phyloP scores from a whole-genome alignment of 2,113 vertebrate species.

The Setophaga kirtlandii region DNA sequence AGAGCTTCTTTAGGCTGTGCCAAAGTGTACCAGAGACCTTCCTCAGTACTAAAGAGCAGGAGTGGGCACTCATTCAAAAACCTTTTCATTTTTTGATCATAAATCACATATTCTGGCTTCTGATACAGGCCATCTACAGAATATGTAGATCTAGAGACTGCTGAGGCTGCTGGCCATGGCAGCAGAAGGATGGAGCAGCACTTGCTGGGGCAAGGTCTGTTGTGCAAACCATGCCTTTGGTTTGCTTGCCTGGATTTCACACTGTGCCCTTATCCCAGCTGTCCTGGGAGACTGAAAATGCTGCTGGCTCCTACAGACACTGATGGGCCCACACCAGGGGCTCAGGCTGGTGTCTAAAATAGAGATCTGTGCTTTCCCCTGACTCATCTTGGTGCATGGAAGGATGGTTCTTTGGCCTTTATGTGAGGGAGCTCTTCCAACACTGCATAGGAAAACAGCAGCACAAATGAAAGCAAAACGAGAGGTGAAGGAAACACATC shows the following conservation, averaged over 20 bases:
- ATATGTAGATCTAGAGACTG: not conserved
- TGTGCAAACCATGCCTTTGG: not conserved
- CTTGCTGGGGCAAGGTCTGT: not conserved
- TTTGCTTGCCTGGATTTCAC: not conserved
- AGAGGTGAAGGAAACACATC: not conserved
- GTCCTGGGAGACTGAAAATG: not conserved
- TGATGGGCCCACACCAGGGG: not conserved
- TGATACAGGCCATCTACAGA: not conserved
- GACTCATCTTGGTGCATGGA: accelerated
- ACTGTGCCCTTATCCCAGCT: accelerated
- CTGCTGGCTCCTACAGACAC: not conserved
- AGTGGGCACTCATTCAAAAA: not conserved
- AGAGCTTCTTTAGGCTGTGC: not conserved
- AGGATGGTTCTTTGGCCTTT: not conserved
- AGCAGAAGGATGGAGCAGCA: not conserved
- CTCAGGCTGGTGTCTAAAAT: not conserved
- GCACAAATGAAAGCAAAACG: conserved; percentile 8
- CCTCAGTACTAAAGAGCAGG: not conserved
- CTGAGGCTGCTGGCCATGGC: not conserved
- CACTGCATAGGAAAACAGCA: not conserved
- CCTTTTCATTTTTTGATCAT: not conserved
- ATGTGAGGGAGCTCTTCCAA: accelerated
- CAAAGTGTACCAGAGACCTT: not conserved
- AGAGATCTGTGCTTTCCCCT: not conserved
- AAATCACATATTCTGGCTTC: not conserved